Conservation (phyloP, 2,113 vertebrate genomes). For the Nycticryphes semicollaris region DNA sequence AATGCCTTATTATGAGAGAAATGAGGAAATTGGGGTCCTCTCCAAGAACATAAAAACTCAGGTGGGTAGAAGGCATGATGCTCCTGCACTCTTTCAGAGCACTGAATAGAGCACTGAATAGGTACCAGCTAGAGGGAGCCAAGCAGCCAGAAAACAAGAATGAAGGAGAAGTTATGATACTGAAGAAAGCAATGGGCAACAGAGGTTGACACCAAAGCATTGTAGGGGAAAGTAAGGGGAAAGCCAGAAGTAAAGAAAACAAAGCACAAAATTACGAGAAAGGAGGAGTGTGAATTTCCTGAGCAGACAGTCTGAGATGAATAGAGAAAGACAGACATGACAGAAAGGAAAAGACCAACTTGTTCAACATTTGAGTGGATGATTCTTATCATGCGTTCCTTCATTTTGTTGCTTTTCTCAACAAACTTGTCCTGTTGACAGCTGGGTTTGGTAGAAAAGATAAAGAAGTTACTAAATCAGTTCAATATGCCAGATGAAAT, state of each 20-base stretch:
- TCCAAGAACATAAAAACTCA: not conserved
- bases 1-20: not conserved
- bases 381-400: accelerated
- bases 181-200: not conserved
- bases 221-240: not conserved
- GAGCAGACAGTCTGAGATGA: not conserved
- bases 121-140: not conserved
- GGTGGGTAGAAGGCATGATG: not conserved
- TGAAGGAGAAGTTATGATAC: not conserved
- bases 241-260: not conserved
- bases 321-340: not conserved
- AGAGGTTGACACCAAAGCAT: not conserved
- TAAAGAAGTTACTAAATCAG: not conserved
- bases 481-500: not conserved
- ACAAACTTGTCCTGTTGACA: not conserved
- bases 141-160: not conserved
- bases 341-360: not conserved
- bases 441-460: not conserved
- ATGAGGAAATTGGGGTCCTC: not conserved
- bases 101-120: not conserved
- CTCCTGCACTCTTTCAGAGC: not conserved
- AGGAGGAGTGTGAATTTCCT: not conserved
- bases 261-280: not conserved
- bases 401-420: not conserved
- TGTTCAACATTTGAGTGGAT: not conserved